These are phyloP conservation scores for Orussus abietinus DNA, from an alignment of 1,140 invertebrate species.

Conservation along the genomic window DNA sequence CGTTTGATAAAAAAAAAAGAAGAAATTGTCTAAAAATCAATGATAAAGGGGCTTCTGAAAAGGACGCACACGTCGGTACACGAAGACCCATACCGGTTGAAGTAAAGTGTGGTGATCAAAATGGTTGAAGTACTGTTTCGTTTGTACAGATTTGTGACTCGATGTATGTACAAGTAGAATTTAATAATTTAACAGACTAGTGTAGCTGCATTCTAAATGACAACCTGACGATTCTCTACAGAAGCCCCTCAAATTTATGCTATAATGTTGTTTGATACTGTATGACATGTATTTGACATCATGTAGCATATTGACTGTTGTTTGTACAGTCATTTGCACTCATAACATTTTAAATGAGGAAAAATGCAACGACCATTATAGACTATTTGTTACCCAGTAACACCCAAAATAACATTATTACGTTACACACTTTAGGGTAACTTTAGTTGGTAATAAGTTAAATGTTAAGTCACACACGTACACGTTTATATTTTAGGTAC, in stretches of 20 bases:
- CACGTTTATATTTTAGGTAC: conserved; percentile 12
- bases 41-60: conserved; percentile 17
- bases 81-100: conserved; percentile 3
- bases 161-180: conserved; percentile 18
- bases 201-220: conserved; percentile 11
- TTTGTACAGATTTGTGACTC: too few relatives aligned
- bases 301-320: conserved; percentile 15
- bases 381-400: conserved; percentile 26
- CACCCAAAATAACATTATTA: conserved; percentile 7
- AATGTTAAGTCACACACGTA: conserved; percentile 8
- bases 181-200: conserved; percentile 20
- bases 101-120: conserved; percentile 9
- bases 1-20: conserved; percentile 41
- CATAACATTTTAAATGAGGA: conserved; percentile 20
- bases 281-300: conserved; percentile 18
- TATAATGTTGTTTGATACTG: conserved; percentile 29
- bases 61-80: conserved; percentile 6
- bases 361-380: conserved; percentile 35
- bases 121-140: neutral
- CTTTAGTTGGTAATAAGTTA: conserved; percentile 10
- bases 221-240: conserved; percentile 26
- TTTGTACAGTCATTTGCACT: conserved; percentile 10
- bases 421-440: conserved; percentile 4
- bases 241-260: conserved; percentile 22
- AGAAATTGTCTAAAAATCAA: conserved; percentile 10